A percentile compares a stretch with the other conserved stretches of the same genome.
Conservation (phyloP, 2,888 invertebrate species). For the Adela reaumurella region DNA sequence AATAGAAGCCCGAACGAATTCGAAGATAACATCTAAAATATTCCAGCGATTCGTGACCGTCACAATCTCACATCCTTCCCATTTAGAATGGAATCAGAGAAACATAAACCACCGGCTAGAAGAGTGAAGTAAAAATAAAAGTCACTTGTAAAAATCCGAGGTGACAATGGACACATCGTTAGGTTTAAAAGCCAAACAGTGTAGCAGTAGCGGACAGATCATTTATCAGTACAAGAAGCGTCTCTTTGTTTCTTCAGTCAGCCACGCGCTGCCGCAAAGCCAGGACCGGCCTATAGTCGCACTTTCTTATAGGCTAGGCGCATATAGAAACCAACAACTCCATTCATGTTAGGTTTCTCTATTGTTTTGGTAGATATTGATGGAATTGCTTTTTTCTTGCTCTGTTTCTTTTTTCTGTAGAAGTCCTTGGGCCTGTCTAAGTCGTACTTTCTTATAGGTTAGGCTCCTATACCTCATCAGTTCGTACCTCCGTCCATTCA, state of each 20-base stretch:
- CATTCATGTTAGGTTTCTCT: too few relatives aligned
- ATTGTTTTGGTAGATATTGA: too few relatives aligned
- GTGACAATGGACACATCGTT: conserved; percentile 10
- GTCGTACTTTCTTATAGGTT: too few relatives aligned
- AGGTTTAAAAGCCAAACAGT: conserved; percentile 53
- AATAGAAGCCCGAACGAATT: not conserved
- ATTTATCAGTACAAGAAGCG: conserved; percentile 44
- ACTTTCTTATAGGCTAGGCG: too few relatives aligned
- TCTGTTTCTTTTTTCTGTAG: too few relatives aligned
- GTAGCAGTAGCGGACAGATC: conserved; percentile 45
- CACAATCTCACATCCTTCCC: not conserved
- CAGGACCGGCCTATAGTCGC: too few relatives aligned
- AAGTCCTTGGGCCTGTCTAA: too few relatives aligned
- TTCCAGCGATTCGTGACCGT: not conserved
- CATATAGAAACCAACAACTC: too few relatives aligned
- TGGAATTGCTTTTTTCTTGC: too few relatives aligned
- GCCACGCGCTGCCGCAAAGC: too few relatives aligned
- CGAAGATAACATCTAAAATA: not conserved
- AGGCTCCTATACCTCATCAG: too few relatives aligned
- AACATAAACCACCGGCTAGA: not conserved
- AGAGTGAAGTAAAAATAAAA: not conserved
- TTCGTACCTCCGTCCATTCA: too few relatives aligned
- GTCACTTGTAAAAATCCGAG: not conserved
- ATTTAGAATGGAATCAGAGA: not conserved
- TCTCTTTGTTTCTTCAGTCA: not conserved